Evolutionary conservation across 2,797 vertebrate species (phyloP), one percentile per base, ranked within the genome.

Genomic region (Chloroceryle inda): DNA sequence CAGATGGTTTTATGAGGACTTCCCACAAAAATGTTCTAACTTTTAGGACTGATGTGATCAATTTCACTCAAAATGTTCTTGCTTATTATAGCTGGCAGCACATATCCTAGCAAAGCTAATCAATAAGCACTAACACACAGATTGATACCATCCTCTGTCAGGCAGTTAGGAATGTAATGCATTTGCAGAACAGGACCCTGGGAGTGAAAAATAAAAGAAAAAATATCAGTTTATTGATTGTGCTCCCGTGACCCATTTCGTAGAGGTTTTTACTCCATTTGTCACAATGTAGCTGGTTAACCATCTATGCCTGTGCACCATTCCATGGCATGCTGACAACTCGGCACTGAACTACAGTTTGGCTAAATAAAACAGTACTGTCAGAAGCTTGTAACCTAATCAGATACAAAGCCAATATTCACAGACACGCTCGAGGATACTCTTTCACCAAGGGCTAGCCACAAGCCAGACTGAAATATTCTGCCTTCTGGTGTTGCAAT

Each of bases 181-280:
- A 71, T 91, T 96, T 97, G 95, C 81, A 89, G 85, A 94, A 94
- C 72, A 91, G 94, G 45, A 83, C 49, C 49, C 62, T 96, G 88
- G 78, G 92, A 95, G 64, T 88, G 40, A 94, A 94, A 96, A 94
- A 92, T 84, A 94, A 94, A 96, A 68, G 84, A 95, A 96, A 55
- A 95, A 97, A 59, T 88, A 89, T 64, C 80, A 82, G 74, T n/a
- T 95, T 97, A 97, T 97, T 97, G 97, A 97, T 86, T 93, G 83
- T 76, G n/a, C 38, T 96, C 67, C 71, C 62, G 56, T 91, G 90
- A 97, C 94, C 95, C 81, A 88, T 94, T 97, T 95, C 77, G 77
- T 95, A 58, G 24, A 52, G 35, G 33, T 95, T 93, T 94, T 97
- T 80, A 92, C 69, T 96, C 85, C 72, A 82, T 96, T 91, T 89